Base-by-base conservation (phyloP, 2,113 vertebrate species). In the Zapus hudsonius region DNA sequence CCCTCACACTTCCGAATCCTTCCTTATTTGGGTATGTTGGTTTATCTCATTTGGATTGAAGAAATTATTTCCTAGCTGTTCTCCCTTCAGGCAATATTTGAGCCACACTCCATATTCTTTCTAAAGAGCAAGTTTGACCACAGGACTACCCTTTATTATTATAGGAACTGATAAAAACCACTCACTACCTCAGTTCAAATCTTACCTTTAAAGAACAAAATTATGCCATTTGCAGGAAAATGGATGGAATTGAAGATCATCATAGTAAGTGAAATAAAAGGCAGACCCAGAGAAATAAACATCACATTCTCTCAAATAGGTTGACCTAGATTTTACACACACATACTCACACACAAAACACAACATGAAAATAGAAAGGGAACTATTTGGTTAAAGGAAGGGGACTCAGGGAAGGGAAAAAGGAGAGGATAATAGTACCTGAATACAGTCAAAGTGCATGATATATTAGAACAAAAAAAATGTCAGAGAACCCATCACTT, bases 21-120 rank as follows among this genome's bases (percentile, higher is more conserved):
- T 85, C 64, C 42, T 2, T 86, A 42, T 61, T 69, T 64, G 85
- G 66, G 38, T 87, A 42, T 63, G 85, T 83, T 38, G 38, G 20
- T 83, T 29, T 84, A 75, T 92, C 79, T 89, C 81, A 78, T 66
- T 36, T 84, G 38, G 3, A 64, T 67, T 67, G 63, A 11, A 87
- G 33, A 40, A 85, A 52, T 33, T 19, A 38, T 84, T 80, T 61
- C 23, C 57, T 74, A 69, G 61, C 9, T 85, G 31, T 57, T 78
- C 69, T 57, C 22, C 23, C 33, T 38, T 13, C 36, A 74, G 9
- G 70, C 66, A 66, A 13, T 17, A 55, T 40, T 42, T 36, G 7
- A 82, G 33, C 52, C 42, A 22, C 44, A 55, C 11, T 67, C 20
- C 15, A 47, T 7, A 19, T 40, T 20, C 63, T 92, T 72, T 87